phyloP scores from a whole-genome alignment of 92 coral and sea anemone species.

The Phenganax stokvisi region DNA sequence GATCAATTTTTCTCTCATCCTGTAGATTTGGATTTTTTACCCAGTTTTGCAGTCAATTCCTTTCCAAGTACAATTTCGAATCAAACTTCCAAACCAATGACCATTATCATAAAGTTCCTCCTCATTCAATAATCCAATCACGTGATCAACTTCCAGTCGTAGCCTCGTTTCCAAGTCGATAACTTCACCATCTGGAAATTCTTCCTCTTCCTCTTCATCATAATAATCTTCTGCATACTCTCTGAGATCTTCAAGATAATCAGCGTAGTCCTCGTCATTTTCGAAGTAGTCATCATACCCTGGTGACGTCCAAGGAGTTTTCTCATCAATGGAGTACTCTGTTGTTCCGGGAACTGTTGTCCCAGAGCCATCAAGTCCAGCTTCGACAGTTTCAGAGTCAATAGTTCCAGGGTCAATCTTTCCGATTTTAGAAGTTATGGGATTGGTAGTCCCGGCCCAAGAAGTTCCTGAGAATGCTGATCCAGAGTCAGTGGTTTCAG shows the following conservation, averaged over 20 bases:
- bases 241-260: neutral
- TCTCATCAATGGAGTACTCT: neutral
- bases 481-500: too few relatives aligned
- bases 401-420: too few relatives aligned
- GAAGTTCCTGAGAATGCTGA: too few relatives aligned
- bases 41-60: constrained; percentile 76
- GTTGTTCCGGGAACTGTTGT: neutral
- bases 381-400: too few relatives aligned
- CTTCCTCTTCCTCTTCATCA: constrained; percentile 24
- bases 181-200: constrained; percentile 26
- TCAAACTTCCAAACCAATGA: constrained; percentile 62
- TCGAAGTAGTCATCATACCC: neutral
- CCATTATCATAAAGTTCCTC: constrained; percentile 52
- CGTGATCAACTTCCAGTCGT: constrained; percentile 4
- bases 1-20: neutral
- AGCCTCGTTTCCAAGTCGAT: constrained; percentile 1
- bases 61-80: constrained; percentile 68
- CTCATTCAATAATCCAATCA: constrained; percentile 21
- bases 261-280: neutral
- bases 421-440: too few relatives aligned
- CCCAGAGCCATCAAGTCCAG: too few relatives aligned
- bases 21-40: constrained; percentile 35
- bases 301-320: neutral
- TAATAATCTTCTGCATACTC: neutral
- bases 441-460: too few relatives aligned